These are phyloP conservation scores for Papilio elwesi DNA, from an alignment of 2,888 invertebrate genomes.

Conservation along the genomic window DNA sequence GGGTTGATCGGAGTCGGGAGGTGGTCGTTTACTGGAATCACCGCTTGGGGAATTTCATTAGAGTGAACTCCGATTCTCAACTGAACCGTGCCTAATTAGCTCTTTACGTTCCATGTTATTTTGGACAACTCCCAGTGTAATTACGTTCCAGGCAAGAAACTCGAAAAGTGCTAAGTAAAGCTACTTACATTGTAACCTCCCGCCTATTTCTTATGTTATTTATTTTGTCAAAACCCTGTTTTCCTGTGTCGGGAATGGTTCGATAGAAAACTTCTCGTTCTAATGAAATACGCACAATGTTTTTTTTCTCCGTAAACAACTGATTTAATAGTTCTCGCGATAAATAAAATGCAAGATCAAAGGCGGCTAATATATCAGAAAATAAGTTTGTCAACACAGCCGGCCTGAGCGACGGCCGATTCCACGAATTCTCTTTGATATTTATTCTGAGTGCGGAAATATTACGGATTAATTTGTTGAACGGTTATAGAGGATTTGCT, in stretches of 20 bases:
- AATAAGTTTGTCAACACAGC: constrained; percentile 18
- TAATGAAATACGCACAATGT: neutral
- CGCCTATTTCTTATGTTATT: neutral
- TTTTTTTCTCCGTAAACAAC: constrained; percentile 18
- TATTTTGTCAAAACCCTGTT: no score
- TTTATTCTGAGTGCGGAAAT: constrained; percentile 11
- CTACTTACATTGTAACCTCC: constrained; percentile 5
- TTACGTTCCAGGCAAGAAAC: constrained; percentile 46
- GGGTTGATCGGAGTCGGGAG: constrained; percentile 14
- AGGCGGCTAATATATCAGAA: constrained; percentile 29
- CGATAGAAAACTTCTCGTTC: neutral
- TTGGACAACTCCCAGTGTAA: constrained; percentile 50
- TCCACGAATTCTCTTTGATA: constrained; percentile 21
- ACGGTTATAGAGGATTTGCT: neutral
- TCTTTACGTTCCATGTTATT: constrained; percentile 54
- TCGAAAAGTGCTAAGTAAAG: neutral
- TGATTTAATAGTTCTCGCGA: constrained; percentile 28
- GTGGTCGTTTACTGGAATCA: constrained; percentile 32
- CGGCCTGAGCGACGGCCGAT: neutral
- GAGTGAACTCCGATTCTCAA: constrained; percentile 57
- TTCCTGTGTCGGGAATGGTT: neutral
- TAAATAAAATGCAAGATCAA: constrained; percentile 35
- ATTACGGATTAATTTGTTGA: constrained; percentile 13
- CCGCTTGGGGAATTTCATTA: constrained; percentile 65
- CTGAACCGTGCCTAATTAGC: constrained; percentile 64